Evolutionary conservation across 2,113 vertebrate genomes (phyloP).

Genomic region (Tapirus terrestris): DNA sequence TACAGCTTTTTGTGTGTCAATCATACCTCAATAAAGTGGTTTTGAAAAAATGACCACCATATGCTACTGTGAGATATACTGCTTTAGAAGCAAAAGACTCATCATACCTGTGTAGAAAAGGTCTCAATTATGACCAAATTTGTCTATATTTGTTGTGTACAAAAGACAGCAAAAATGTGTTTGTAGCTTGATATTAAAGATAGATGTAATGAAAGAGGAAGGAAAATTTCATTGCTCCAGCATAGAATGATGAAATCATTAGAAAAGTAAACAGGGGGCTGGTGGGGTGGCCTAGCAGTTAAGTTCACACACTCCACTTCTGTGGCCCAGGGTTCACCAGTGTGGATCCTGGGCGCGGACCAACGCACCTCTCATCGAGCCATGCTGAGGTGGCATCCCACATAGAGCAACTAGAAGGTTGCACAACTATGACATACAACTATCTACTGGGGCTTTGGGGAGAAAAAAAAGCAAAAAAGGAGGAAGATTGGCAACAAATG

Average conservation of each 20-base stretch:
- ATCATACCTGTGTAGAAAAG: not conserved
- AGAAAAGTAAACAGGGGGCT: not conserved
- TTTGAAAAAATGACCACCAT: not conserved
- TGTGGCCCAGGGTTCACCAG: no score
- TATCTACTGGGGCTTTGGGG: no score
- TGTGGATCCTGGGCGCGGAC: no score
- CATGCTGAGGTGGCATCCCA: no score
- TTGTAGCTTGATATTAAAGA: not conserved
- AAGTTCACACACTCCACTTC: no score
- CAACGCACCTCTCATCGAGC: no score
- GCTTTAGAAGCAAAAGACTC: slow-evolving; percentile 15
- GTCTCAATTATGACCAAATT: not conserved
- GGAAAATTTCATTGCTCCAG: not conserved
- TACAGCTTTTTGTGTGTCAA: not conserved
- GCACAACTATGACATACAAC: no score
- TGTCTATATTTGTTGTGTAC: not conserved
- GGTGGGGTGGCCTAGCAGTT: no score
- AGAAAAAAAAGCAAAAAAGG: no score
- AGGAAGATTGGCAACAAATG: no score
- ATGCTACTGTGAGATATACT: not conserved
- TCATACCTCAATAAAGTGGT: not conserved
- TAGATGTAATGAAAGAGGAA: not conserved
- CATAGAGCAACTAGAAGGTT: no score
- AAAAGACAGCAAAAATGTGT: not conserved
- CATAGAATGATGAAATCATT: not conserved